Conservation (phyloP, 1,140 invertebrate species). For the Drosophila kohkoa region DNA sequence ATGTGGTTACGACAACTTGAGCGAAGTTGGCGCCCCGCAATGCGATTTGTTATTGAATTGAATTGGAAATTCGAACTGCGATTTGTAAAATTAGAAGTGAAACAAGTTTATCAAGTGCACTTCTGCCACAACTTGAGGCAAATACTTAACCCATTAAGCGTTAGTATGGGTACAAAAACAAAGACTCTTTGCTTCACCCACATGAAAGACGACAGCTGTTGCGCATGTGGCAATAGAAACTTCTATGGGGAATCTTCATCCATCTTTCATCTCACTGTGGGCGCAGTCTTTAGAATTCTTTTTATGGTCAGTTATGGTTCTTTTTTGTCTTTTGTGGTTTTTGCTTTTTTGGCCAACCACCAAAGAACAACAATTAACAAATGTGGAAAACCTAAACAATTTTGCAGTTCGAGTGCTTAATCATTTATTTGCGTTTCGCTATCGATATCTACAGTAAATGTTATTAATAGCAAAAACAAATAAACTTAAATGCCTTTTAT, state of each 20-base stretch:
- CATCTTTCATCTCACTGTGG: slow-evolving; percentile 18
- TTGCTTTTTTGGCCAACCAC: slow-evolving; percentile 3
- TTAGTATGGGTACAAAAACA: no score
- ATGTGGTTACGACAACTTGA: slow-evolving; percentile 58
- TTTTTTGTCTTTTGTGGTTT: slow-evolving; percentile 36
- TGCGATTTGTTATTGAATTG: slow-evolving; percentile 29
- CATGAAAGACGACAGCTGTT: slow-evolving; percentile 40
- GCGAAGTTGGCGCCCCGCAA: slow-evolving; percentile 54
- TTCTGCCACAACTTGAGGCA: slow-evolving; percentile 7
- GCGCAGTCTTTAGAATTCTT: slow-evolving; percentile 42
- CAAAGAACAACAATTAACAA: neutral
- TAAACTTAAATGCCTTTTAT: slow-evolving; percentile 37
- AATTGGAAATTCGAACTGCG: slow-evolving; percentile 49
- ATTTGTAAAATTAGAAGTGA: slow-evolving; percentile 62
- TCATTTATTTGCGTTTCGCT: slow-evolving; percentile 46
- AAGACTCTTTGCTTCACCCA: slow-evolving; percentile 29
- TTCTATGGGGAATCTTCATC: slow-evolving; percentile 27
- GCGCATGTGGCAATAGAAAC: slow-evolving; percentile 57
- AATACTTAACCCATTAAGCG: slow-evolving; percentile 60
- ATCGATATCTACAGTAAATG: slow-evolving; percentile 32
- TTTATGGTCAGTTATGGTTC: slow-evolving; percentile 38
- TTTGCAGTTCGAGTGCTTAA: slow-evolving; percentile 35
- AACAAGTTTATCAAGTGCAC: slow-evolving; percentile 63
- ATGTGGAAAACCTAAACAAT: slow-evolving; percentile 6
- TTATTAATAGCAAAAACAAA: slow-evolving; percentile 51